Base-by-base conservation (phyloP, 2,113 vertebrate genomes). In the Catharus minimus region DNA sequence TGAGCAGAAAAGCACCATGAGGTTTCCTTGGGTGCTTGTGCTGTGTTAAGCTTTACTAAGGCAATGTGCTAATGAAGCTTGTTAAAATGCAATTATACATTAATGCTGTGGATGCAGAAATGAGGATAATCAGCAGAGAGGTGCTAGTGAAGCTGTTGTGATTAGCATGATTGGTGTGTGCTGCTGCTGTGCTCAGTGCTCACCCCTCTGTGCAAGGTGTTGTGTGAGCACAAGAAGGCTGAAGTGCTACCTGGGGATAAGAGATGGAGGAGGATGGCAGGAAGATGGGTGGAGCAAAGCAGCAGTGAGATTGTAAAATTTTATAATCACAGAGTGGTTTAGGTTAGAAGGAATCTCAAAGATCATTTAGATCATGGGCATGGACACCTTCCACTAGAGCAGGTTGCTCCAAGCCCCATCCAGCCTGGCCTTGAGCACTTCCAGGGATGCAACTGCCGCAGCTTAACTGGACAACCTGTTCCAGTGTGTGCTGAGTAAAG, bases 1-100 rank as follows among this genome's bases (percentile, higher is more conserved):
- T 80, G 86, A 89, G 92, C 86, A 95, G 84, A 89, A 95, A 92
- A 89, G 74, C 77, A 89, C 90, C 81, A 10, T 69, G 91, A 94
- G 89, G 81, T 92, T 94, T 95, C 41, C 56, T 87, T 78, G 92
- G 77, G 78, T 93, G 64, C 75, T 84, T 36, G 75, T 80, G 20
- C 65, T 91, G 69, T 58, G 81, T 79, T 94, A 82, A 86, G 77
- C 90, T 93, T 86, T 55, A 73, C 83, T 73, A 33, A 86, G 78
- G 89, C 81, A 58, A 41, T 56, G 92, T 87, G 82, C 67, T 94
- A 92, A 95, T 90, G 84, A 89, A 79, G 89, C 86, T 87, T 94
- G 69, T 93, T 94, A 91, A 92, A 94, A 94, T 79, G 89, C 93
- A 93, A 92, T 93, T 82, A 50, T 57, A 57, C 33, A 13, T 82